These are phyloP conservation scores for Aphrophora alni DNA, from an alignment of 2,888 invertebrate genomes.

Conservation along the genomic window DNA sequence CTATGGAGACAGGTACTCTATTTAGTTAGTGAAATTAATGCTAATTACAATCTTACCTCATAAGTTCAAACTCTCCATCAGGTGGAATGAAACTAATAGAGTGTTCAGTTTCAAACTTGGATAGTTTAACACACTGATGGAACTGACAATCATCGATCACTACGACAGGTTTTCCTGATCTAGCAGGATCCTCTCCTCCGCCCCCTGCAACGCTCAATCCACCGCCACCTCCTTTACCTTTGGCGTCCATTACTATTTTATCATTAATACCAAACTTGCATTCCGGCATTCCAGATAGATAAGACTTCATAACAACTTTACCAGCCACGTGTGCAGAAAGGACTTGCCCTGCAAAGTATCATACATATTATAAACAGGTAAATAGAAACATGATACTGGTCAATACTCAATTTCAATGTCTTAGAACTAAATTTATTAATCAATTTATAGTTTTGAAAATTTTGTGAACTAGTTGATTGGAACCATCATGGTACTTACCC, in stretches of 20 bases:
- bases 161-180: slow-evolving; percentile 97
- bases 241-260: slow-evolving; percentile 98
- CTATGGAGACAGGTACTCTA: too few relatives aligned
- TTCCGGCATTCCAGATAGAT: slow-evolving; percentile 99
- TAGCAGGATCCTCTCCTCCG: slow-evolving; percentile 68
- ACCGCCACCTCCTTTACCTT: slow-evolving; percentile 70
- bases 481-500: too few relatives aligned
- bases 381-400: neutral
- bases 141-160: slow-evolving; percentile 99
- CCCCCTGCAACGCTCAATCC: slow-evolving; percentile 46
- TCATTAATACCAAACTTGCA: slow-evolving; percentile 99
- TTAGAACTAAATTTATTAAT: too few relatives aligned
- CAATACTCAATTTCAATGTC: too few relatives aligned
- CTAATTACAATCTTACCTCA: slow-evolving; percentile 80
- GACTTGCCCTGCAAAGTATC: slow-evolving; percentile 81
- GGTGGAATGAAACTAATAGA: slow-evolving; percentile 99
- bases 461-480: too few relatives aligned
- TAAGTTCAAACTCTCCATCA: slow-evolving; percentile 99
- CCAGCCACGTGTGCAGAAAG: slow-evolving; percentile 99
- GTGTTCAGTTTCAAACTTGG: slow-evolving; percentile 99
- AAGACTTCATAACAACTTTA: slow-evolving; percentile 99
- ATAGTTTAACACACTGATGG: slow-evolving; percentile 99
- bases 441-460: too few relatives aligned
- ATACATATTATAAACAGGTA: too few relatives aligned
- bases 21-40: too few relatives aligned